Base-by-base conservation (phyloP, 2,113 vertebrate species). In the Garra rufa region DNA sequence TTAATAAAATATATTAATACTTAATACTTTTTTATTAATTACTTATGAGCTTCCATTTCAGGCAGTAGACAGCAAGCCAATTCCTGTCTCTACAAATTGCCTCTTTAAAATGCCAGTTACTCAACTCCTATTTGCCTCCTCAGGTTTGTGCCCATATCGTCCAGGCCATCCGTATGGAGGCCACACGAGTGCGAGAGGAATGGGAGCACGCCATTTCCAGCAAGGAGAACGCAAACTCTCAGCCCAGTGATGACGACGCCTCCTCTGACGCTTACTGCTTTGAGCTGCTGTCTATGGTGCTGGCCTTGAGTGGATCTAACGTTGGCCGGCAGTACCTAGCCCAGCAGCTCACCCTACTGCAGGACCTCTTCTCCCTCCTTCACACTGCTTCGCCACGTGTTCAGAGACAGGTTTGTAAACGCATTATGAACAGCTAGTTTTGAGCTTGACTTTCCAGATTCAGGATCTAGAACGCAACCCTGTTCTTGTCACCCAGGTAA, bases 141-240 rank as follows among this genome's bases (percentile, higher is more conserved):
- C 83, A 99, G 98, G 98, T 99, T 0, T 99, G 98, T 55, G 97
- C 98, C 21, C 98, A 99, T 85, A 99, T 99, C 0, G 98, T 99
- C 48, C 98, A 99, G 89, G 98, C 98, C 69, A 99, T 99, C 44
- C 96, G 98, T 1, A 99, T 99, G 97, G 98, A 99, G 91, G 97
- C 98, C 2, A 99, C 97, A 0, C 96, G 98, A 0, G 98, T 99
- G 14, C 96, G 98, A 5, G 98, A 99, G 83, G 98, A 99, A 80
- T 99, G 98, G 98, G 98, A 99, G 48, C 98, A 99, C 8, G 98
- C 98, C 87, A 99, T 99, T 87, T 99, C 98, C 82, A 99, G 98
- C 93, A 99, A 99, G 70, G 98, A 99, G 91, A 99, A 99, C 0
- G 98, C 98, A 79, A 99, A 99, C 91, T 99, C 98, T 0, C 98